These are phyloP conservation scores for Nomia melanderi DNA, from an alignment of 1,140 invertebrate species.

Conservation along the genomic window DNA sequence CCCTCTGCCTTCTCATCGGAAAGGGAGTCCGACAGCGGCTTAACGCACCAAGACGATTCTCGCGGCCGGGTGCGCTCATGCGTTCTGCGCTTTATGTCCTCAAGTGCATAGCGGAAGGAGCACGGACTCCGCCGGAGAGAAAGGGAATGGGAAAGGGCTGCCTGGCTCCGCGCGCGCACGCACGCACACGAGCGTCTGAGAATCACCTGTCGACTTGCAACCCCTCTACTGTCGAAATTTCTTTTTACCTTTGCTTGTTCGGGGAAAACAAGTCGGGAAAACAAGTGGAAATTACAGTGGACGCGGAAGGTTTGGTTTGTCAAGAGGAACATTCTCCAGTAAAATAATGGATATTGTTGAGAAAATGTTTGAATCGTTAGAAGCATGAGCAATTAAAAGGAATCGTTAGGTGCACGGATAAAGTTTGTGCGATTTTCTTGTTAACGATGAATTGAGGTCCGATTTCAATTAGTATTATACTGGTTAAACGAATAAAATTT, in stretches of 20 bases:
- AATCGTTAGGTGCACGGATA: no score
- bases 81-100: conserved; percentile 59
- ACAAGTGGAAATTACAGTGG: no score
- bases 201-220: conserved; percentile 32
- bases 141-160: neutral
- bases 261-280: no score
- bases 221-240: neutral
- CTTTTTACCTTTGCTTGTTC: neutral
- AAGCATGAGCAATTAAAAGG: no score
- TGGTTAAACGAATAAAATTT: no score
- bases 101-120: conserved; percentile 45
- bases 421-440: no score
- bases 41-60: conserved; percentile 61
- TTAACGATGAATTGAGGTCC: no score
- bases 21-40: conserved; percentile 29
- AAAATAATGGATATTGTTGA: no score
- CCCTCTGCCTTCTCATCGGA: neutral
- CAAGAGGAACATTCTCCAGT: no score
- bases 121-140: conserved; percentile 8
- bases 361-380: no score
- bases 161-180: neutral
- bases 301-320: no score
- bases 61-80: conserved; percentile 58
- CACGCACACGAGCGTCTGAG: conserved; percentile 38
- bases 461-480: no score